Evolutionary conservation across 2,797 vertebrate genomes (phyloP).

Genomic region (Caiman crocodilus): DNA sequence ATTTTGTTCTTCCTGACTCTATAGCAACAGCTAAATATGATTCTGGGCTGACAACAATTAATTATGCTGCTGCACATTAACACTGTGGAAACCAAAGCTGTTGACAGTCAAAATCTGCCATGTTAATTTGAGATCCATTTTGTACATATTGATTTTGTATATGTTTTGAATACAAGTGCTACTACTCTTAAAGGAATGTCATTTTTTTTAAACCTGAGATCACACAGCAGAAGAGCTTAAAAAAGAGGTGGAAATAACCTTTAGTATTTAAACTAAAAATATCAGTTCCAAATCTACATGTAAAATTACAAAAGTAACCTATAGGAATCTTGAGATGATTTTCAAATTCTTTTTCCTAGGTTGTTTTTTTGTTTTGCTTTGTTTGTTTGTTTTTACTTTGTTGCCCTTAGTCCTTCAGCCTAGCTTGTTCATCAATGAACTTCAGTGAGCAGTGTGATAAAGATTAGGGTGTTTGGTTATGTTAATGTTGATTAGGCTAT

Average conservation of each 20-base stretch:
- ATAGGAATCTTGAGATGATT: background rate
- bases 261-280: constrained; percentile 3
- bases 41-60: background rate
- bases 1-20: background rate
- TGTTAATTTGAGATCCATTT: constrained; percentile 28
- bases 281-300: background rate
- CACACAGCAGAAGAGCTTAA: background rate
- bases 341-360: background rate
- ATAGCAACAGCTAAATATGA: background rate
- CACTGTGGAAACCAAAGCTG: constrained; percentile 25
- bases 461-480: no score
- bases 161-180: background rate
- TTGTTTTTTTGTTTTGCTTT: background rate
- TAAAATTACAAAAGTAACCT: background rate
- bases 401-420: background rate
- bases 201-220: background rate
- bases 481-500: background rate
- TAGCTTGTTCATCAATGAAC: background rate
- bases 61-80: constrained; percentile 8
- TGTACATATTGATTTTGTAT: no score
- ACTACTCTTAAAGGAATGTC: background rate
- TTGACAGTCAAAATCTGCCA: background rate
- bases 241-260: background rate
- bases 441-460: background rate
- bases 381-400: background rate